phyloP scores from a whole-genome alignment of 2,888 invertebrate genomes.

The Digitonthophagus gazella region DNA sequence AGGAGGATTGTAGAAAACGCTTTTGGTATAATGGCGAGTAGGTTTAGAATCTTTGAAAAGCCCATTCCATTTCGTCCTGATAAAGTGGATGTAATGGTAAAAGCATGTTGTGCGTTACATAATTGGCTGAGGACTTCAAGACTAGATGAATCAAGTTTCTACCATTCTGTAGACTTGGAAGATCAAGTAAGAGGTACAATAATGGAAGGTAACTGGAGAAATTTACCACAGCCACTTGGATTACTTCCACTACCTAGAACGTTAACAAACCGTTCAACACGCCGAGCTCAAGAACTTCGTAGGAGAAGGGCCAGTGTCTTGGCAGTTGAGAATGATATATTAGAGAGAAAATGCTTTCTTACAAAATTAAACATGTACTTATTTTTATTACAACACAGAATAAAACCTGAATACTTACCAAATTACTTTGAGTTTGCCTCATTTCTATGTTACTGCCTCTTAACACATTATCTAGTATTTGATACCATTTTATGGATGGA shows the following conservation, averaged over 20 bases:
- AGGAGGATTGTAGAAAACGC: constrained; percentile 23
- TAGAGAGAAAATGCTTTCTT: background rate
- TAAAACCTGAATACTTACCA: background rate
- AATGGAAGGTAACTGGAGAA: constrained; percentile 19
- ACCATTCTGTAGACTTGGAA: too few relatives aligned
- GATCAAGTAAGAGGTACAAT: too few relatives aligned
- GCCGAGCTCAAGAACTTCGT: background rate
- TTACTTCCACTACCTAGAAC: constrained; percentile 12
- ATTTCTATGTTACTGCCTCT: too few relatives aligned
- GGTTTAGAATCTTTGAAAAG: constrained; percentile 31
- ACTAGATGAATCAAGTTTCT: too few relatives aligned
- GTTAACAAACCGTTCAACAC: background rate
- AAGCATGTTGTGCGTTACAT: constrained; percentile 27
- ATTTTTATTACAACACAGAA: too few relatives aligned
- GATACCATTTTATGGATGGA: constrained; percentile 31
- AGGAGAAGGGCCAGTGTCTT: background rate
- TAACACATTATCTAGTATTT: constrained; percentile 30
- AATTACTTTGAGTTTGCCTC: background rate
- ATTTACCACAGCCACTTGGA: constrained; percentile 4
- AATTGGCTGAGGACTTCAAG: too few relatives aligned
- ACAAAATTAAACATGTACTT: too few relatives aligned
- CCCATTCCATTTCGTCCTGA: constrained; percentile 30
- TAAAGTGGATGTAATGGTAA: constrained; percentile 29
- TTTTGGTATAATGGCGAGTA: constrained; percentile 32
- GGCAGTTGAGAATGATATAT: constrained; percentile 5